Evolutionary conservation across 2,888 invertebrate species (phyloP), one percentile per base, ranked within the genome.

Genomic region (Leucania comma): DNA sequence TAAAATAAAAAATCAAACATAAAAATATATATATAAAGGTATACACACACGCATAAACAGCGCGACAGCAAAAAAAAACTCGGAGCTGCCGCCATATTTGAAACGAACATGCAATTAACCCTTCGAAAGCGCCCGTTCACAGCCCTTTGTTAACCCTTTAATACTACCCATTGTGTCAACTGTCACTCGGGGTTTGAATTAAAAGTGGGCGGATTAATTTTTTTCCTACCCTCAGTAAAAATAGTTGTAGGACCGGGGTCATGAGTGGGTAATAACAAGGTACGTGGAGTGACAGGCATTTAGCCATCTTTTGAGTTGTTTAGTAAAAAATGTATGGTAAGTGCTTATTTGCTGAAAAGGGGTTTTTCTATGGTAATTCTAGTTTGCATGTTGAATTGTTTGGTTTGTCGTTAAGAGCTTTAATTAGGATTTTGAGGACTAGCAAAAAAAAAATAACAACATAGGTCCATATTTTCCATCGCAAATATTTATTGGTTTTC

Each of bases 81-180:
- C n/a, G 56, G 73, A 74, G 64, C 69, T 70, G 72, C 85, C 90
- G 90, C 92, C 92, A 93, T 93, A 80, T 90, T 90, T 85, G 76
- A 85, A 82, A 72, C 80, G 81, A 82, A 86, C 93, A 91, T 93
- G 93, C 93, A 93, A 94, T 95, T 95, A 95, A 93, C 94, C 95
- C 94, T 93, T 93, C 92, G 86, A 86, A 88, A 87, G 89, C 88
- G 91, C 92, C 92, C 82, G 87, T 88, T 93, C 93, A 89, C 93
- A 91, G 91, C 90, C 92, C 92, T 92, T 93, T 94, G 91, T 92
- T 92, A 93, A 92, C 94, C 94, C 94, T 93, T 94, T 93, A 88
- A 91, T 91, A 91, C 89, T 82, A 80, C 84, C 92, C 88, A 92
- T 95, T 95, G 93, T 95, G 94, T 95, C 95, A 95, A 95, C 94